Evolutionary conservation across 2,113 vertebrate species (phyloP).

Genomic region (Mugil cephalus): DNA sequence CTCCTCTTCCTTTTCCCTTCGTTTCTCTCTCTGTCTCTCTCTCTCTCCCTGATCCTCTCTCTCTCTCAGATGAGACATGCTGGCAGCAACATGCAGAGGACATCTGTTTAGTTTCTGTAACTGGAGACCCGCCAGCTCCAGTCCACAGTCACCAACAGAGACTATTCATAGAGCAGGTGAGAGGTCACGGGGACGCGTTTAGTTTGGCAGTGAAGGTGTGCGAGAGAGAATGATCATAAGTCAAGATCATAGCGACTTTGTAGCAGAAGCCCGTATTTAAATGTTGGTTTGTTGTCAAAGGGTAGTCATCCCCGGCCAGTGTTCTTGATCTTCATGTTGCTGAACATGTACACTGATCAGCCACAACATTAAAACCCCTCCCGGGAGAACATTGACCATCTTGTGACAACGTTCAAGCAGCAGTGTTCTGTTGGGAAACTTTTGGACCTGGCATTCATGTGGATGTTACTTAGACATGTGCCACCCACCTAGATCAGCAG

Average conservation of each 20-base stretch:
- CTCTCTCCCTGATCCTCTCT: not conserved
- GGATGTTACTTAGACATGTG: too few species aligned
- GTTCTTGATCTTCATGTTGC: too few species aligned
- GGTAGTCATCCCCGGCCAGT: too few species aligned
- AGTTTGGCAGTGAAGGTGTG: conserved; percentile 14
- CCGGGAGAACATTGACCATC: too few species aligned
- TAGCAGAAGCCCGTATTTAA: too few species aligned
- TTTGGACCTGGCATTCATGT: too few species aligned
- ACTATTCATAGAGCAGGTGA: conserved; percentile 42
- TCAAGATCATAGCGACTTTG: not conserved
- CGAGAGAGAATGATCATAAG: conserved; percentile 2
- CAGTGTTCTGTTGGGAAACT: too few species aligned
- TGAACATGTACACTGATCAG: too few species aligned
- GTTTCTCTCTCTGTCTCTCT: not conserved
- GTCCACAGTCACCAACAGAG: conserved; percentile 28
- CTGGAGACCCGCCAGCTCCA: conserved; percentile 50
- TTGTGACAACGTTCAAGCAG: too few species aligned
- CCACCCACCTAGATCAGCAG: too few species aligned
- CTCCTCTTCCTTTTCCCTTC: not conserved
- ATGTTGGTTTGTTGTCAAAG: too few species aligned
- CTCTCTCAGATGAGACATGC: conserved; percentile 8
- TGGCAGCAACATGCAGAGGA: conserved; percentile 37
- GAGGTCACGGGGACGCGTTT: conserved; percentile 39
- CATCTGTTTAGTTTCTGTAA: conserved; percentile 49
- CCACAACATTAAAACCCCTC: too few species aligned